Base-by-base conservation (phyloP, 2,888 invertebrate genomes). In the Caradrina clavipalpis region DNA sequence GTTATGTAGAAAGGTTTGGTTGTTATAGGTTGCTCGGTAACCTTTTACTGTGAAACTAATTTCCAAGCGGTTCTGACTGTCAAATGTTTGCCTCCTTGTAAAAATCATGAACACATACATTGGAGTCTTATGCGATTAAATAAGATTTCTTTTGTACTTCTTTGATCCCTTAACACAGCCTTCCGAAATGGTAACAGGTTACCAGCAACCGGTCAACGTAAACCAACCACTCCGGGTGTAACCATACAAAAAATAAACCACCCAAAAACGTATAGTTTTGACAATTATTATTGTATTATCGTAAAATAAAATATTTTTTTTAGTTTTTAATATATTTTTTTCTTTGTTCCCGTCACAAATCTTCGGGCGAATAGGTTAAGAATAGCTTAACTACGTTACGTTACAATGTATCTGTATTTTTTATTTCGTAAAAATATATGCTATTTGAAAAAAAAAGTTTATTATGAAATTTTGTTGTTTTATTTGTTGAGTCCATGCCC, bases 391-490 rank as follows among this genome's bases (percentile, higher is more conserved):
- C 87, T 89, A 91, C 87, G 89, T 91, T 90, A 90, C 86, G 88
- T 92, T 92, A 89, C 75, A 73, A 86, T 92, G 92, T 93, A 93
- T 90, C 87, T 93, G 92, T 92, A 90, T 92, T 93, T 93, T 93
- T 93, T 93, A 91, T 92, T 92, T 92, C 90, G 88, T 89, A 91
- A 92, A 91, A 94, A 92, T 94, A 94, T 94, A 94, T 91, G 93
- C 93, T 92, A 92, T 93, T 93, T 93, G 91, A 90, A 92, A 90
- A 90, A 88, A 83, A 84, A 83, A 84, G 84, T 92, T 91, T 93
- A 93, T 92, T 93, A 92, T 88, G 88, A 85, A 86, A 62, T 56
- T 51, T 1, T 70, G 42, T 85, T 82, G 90, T 93, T 93, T 93
- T 83, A 92, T 93, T 91, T 1, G 8, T 11, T n/a, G n/a, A n/a